These are phyloP conservation scores for Stenotaenia linearis DNA, from an alignment of 2,888 invertebrate species.

Conservation along the genomic window DNA sequence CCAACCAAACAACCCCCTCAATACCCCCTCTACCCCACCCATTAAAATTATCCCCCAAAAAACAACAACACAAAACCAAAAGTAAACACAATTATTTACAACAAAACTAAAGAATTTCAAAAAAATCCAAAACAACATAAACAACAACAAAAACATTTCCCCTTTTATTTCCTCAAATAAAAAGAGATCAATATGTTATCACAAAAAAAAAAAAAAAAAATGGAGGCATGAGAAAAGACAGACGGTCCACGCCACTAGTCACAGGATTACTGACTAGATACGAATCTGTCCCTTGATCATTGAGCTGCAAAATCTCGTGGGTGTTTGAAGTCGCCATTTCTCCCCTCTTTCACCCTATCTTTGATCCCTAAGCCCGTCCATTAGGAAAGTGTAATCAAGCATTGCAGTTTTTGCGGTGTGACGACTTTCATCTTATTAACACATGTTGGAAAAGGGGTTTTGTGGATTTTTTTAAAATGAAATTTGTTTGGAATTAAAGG, in stretches of 20 bases:
- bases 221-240: constrained; percentile 7
- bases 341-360: neutral
- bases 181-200: constrained; percentile 21
- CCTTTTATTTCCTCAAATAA: neutral
- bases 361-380: neutral
- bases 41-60: too few relatives aligned
- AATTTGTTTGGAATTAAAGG: too few relatives aligned
- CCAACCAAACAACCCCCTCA: too few relatives aligned
- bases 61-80: too few relatives aligned
- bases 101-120: too few relatives aligned
- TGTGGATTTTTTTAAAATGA: neutral
- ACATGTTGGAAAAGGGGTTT: neutral
- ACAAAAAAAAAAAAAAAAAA: neutral
- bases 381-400: constrained; percentile 10
- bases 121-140: neutral
- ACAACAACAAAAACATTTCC: neutral
- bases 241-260: constrained; percentile 26
- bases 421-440: neutral
- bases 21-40: too few relatives aligned
- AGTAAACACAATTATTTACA: too few relatives aligned
- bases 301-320: constrained; percentile 12
- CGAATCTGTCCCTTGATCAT: constrained; percentile 24
- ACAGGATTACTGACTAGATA: constrained; percentile 18
- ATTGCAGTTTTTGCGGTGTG: neutral
- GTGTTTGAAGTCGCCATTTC: constrained; percentile 24